Evolutionary conservation across 1,140 invertebrate genomes (phyloP), one percentile per base, ranked within the genome.

Genomic region (Cecropterus lyciades): DNA sequence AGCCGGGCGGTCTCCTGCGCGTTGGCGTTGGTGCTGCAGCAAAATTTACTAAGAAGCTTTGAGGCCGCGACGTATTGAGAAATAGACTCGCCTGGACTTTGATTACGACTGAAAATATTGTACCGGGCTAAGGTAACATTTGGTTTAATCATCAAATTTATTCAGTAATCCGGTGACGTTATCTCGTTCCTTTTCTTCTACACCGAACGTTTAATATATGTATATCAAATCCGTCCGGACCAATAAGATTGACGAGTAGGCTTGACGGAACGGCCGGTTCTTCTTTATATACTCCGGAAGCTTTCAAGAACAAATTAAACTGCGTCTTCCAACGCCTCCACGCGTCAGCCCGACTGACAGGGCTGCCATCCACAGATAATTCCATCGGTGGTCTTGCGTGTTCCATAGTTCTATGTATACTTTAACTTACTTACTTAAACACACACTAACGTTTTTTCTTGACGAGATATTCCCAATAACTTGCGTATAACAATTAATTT

Each of bases 181-280:
- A 49, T 49, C 48, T 24, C 48, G 17, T 10, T 49, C 48, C 4
- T 13, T 24, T 17, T 49, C 48, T 0, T 49, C 3, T 6, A 49
- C 5, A 3, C 10, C 2, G 3, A 49, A 49, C 20, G 48, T 49
- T 49, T 49, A 10, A 13, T 49, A 27, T 24, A 13, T 49, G n/a
- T 24, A 49, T 49, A 49, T 49, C 20, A 20, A 49, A 24, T n/a
- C 65, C 40, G 37, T 46, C 48, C 5, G 62, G 33, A 3, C 64
- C 65, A 6, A 70, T 67, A 13, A 73, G 13, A 52, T 70, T 70
- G 1, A 73, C 40, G 0, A 73, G 65, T 40, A 73, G 46, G 27
- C 72, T 70, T 9, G 71, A 56, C 33, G 67, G 67, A 1, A 70
- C 60, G 14, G 56, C 65, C 3, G 45, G 17, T 16, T 55, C 4